Conservation (phyloP, 2,888 invertebrate genomes). For the Drosophila nigricruria region DNA sequence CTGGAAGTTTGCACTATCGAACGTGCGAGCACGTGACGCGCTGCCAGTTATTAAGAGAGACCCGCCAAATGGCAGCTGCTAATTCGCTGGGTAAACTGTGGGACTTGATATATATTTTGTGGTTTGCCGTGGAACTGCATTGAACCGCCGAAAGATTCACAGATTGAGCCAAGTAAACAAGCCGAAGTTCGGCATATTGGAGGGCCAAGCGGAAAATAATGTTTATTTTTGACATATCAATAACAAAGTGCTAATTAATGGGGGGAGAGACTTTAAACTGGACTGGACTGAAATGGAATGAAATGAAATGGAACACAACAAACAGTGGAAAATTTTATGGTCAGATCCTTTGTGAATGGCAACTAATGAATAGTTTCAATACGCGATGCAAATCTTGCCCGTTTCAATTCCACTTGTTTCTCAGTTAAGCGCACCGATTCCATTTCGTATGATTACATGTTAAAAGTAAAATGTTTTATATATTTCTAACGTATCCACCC, state of each 20-base stretch:
- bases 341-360: not conserved
- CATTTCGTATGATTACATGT: not conserved
- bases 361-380: conserved; percentile 4
- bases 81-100: conserved; percentile 34
- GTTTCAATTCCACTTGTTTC: conserved; percentile 18
- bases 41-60: conserved; percentile 5
- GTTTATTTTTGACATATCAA: conserved; percentile 43
- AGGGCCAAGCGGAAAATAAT: conserved; percentile 36
- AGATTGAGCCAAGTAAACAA: not conserved
- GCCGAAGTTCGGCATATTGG: not conserved
- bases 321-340: conserved; percentile 35
- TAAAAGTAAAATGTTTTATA: not conserved
- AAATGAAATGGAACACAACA: conserved; percentile 26
- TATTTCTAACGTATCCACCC: not conserved
- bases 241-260: conserved; percentile 53
- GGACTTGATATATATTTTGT: conserved; percentile 9
- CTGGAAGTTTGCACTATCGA: not conserved
- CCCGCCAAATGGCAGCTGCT: conserved; percentile 18
- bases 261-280: conserved; percentile 4
- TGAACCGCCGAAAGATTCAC: not conserved
- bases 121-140: conserved; percentile 9
- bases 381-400: not conserved
- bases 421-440: not conserved
- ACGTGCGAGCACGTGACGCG: conserved; percentile 36
- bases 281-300: conserved; percentile 12